Evolutionary conservation across 2,113 vertebrate genomes (phyloP).

Genomic region (Formicarius rufipectus): DNA sequence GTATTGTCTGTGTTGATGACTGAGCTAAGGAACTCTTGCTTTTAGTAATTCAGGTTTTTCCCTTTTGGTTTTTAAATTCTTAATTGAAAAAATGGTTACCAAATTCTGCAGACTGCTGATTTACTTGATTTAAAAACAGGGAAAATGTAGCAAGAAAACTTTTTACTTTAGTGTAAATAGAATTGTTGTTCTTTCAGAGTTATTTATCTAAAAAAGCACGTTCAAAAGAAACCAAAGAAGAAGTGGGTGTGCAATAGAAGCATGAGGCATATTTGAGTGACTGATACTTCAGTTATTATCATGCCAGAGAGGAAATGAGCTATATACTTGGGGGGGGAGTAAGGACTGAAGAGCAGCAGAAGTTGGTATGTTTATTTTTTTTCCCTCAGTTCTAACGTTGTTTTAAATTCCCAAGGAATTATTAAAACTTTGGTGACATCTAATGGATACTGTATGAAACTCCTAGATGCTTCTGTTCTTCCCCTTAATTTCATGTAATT

Average conservation of each 20-base stretch:
- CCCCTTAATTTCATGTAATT: conserved; percentile 23
- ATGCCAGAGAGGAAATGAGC: neutral
- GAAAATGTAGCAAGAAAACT: conserved; percentile 39
- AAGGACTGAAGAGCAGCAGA: conserved; percentile 1
- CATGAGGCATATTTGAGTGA: conserved; percentile 40
- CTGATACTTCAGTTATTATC: neutral
- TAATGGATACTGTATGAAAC: conserved; percentile 74
- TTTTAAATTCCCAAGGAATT: conserved; percentile 76
- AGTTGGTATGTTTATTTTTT: neutral
- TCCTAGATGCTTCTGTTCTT: conserved; percentile 69
- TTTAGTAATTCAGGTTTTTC: neutral
- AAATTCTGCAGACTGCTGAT: conserved; percentile 55
- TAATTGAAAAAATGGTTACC: conserved; percentile 31
- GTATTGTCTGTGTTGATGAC: neutral
- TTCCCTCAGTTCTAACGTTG: neutral
- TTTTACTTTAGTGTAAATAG: conserved; percentile 8
- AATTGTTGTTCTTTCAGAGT: conserved; percentile 22
- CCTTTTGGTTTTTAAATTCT: neutral
- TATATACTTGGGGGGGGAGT: neutral
- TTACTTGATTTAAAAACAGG: conserved; percentile 61
- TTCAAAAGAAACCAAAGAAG: conserved; percentile 77
- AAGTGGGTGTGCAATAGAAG: conserved; percentile 73
- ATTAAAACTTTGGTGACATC: conserved; percentile 72
- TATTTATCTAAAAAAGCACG: conserved; percentile 43
- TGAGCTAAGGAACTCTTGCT: neutral